Conservation (phyloP, 2,113 vertebrate species). For the Meles meles region DNA sequence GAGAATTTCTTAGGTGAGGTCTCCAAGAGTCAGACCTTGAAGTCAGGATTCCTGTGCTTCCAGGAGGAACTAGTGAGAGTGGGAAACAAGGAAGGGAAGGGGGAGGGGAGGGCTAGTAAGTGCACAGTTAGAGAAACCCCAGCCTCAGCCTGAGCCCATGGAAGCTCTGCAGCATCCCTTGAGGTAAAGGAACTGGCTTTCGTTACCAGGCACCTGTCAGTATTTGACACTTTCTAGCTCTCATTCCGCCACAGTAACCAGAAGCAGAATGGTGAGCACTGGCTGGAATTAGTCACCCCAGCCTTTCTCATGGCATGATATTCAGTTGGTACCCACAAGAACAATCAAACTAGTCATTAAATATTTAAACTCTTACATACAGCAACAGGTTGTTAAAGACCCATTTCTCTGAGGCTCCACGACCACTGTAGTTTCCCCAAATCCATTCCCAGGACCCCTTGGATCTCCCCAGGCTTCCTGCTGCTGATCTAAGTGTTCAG, state of each 20-base stretch:
- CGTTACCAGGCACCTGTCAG: background rate
- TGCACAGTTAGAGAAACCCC: background rate
- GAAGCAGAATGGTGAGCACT: background rate
- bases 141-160: background rate
- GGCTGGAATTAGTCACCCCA: background rate
- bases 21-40: background rate
- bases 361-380: background rate
- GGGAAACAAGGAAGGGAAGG: background rate
- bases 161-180: background rate
- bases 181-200: background rate
- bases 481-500: background rate
- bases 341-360: background rate
- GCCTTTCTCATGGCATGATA: background rate
- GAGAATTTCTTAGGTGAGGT: background rate
- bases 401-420: background rate
- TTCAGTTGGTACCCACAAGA: background rate
- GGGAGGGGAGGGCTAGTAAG: background rate
- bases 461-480: background rate
- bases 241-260: background rate
- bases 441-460: background rate
- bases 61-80: background rate
- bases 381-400: background rate
- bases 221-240: background rate
- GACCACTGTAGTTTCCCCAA: background rate
- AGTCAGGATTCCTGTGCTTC: background rate